Base-by-base conservation (phyloP, 2,797 vertebrate genomes). In the Telmatherina bonti region DNA sequence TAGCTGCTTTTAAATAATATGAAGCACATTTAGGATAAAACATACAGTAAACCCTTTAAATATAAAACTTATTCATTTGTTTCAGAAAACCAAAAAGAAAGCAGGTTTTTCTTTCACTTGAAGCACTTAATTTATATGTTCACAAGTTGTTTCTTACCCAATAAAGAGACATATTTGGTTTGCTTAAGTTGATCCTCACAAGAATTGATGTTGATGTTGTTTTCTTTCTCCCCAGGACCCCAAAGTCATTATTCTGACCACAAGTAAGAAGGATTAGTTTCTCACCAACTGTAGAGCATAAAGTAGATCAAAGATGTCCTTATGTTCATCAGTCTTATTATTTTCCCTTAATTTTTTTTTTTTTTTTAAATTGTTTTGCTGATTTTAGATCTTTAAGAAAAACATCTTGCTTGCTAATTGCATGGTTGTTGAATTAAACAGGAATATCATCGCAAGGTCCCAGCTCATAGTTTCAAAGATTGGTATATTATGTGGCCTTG, bases 171-270 rank as follows among this genome's bases (percentile, higher is more conserved):
- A n/a, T n/a, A 41, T 1, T 53, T 35, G 43, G 36, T 58, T 47
- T 49, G 22, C 43, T 67, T 11, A 51, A 35, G 36, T 22, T 2
- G 26, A 52, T 22, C 45, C n/a, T 51, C 24, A 55, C 24, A 35
- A 45, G 51, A 74, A 54, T 2, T 0, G 2, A 33, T 41, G 13
- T 12, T 29, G 52, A 57, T 51, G 10, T 70, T 35, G 20, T 67
- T 67, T 36, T 79, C 36, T 81, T 55, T 43, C 15, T 85, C 76
- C 54, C 10, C 82, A 98, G 97, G 97, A 98, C 85, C 97, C 97
- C 0, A 95, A 95, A 83, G 93, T 94, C 78, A 94, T 98, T 66
- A 94, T 98, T 89, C 95, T 98, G 84, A 95, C 95, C 54, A 96
- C 96, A 85, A 94, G 97, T 98, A 94, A 96, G 9, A 94, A 95